These are phyloP conservation scores for Jacana jacana DNA, from an alignment of 2,113 vertebrate species.

Conservation along the genomic window DNA sequence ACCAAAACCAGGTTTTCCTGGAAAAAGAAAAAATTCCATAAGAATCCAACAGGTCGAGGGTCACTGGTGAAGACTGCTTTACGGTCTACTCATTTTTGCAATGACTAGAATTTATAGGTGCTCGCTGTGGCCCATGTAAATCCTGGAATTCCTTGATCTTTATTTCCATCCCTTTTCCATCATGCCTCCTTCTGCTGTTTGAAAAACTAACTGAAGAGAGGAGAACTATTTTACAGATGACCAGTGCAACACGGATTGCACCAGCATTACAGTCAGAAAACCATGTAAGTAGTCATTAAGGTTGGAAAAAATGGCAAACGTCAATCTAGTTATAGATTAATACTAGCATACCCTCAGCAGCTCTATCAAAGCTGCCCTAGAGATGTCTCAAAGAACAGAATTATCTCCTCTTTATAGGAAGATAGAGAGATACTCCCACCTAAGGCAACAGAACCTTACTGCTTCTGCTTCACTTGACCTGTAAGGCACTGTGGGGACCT, in stretches of 20 bases:
- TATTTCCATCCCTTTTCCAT: background rate
- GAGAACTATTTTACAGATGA: background rate
- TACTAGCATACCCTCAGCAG: background rate
- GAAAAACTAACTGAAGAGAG: background rate
- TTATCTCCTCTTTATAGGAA: background rate
- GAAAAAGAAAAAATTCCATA: background rate
- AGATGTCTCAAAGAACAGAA: background rate
- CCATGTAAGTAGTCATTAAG: background rate
- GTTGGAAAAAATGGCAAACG: background rate
- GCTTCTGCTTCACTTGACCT: background rate
- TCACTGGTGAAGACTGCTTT: background rate
- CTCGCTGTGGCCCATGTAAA: background rate
- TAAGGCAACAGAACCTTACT: background rate
- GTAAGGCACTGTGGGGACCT: background rate
- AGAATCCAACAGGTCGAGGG: background rate
- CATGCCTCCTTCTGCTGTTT: background rate
- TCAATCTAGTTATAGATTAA: background rate
- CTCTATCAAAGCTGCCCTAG: background rate
- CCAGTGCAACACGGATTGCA: background rate
- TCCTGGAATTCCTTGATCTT: background rate
- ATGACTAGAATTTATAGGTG: background rate
- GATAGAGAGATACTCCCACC: background rate
- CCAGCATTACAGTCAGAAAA: background rate
- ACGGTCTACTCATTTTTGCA: background rate
- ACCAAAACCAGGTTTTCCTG: background rate